These are phyloP conservation scores for Cryptoprocta ferox DNA, from an alignment of 2,797 vertebrate genomes.

Conservation along the genomic window DNA sequence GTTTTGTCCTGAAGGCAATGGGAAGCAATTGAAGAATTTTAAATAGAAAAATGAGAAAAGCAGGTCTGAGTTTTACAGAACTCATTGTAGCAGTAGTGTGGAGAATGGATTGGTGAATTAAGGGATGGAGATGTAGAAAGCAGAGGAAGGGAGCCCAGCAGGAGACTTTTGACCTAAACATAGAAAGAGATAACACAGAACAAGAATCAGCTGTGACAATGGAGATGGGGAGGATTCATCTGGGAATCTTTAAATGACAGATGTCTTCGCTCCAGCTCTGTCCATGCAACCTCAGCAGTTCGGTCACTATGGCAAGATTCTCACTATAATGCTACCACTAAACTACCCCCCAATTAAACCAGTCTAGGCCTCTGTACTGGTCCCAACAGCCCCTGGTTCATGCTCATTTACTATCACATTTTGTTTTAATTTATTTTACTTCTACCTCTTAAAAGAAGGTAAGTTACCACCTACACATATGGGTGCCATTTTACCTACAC, in stretches of 20 bases:
- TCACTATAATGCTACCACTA: neutral
- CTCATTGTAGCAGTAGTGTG: neutral
- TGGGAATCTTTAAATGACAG: neutral
- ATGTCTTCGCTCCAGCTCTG: neutral
- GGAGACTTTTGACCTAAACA: neutral
- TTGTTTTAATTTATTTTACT: neutral
- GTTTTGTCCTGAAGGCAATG: slow-evolving; percentile 69
- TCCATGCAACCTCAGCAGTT: neutral
- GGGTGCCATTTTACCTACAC: neutral
- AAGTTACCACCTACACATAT: neutral
- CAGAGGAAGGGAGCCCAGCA: neutral
- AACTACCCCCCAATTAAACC: neutral
- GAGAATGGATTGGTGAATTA: slow-evolving; percentile 53
- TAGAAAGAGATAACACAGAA: neutral
- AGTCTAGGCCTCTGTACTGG: neutral
- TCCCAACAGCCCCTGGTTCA: neutral
- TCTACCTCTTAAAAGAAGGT: neutral
- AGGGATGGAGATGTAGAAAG: neutral
- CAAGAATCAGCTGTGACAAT: neutral
- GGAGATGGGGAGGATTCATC: neutral
- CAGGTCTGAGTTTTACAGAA: slow-evolving; percentile 28
- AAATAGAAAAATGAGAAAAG: slow-evolving; percentile 50
- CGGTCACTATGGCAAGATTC: neutral
- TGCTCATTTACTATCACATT: neutral
- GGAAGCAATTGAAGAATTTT: slow-evolving; percentile 69